phyloP scores from a whole-genome alignment of 2,888 invertebrate genomes.

The Cheilosia grossa region DNA sequence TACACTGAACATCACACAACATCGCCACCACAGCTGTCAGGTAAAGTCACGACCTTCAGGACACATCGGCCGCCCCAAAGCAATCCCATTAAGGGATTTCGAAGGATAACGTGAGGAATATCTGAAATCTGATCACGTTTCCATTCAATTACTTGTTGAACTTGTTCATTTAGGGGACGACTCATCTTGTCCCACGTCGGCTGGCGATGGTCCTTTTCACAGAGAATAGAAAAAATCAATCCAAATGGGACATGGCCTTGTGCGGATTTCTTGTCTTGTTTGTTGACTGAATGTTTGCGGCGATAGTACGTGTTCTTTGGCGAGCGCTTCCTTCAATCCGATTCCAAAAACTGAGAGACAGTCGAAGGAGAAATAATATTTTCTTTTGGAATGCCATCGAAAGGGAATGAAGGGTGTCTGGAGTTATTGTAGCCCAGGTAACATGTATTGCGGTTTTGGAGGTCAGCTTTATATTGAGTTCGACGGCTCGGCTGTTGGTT shows the following conservation, averaged over 20 bases:
- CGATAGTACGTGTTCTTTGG: conserved; percentile 50
- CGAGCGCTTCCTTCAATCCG: conserved; percentile 46
- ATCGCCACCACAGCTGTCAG: not conserved
- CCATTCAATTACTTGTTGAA: conserved; percentile 82
- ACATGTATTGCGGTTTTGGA: conserved; percentile 5
- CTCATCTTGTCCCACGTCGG: conserved; percentile 52
- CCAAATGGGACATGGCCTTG: conserved; percentile 57
- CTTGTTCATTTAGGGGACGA: conserved; percentile 76
- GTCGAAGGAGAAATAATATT: conserved; percentile 66
- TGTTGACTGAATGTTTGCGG: conserved; percentile 58
- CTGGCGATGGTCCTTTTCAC: conserved; percentile 1
- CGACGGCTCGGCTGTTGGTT: conserved; percentile 50
- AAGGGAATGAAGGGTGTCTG: conserved; percentile 26
- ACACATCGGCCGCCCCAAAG: conserved; percentile 44
- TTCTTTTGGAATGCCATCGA: conserved; percentile 15
- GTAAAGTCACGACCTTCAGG: conserved; percentile 42
- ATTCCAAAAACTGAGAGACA: conserved; percentile 45
- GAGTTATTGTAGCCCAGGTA: not conserved
- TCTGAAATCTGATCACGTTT: conserved; percentile 80
- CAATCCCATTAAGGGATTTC: conserved; percentile 73
- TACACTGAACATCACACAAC: not conserved
- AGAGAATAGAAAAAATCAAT: conserved; percentile 45
- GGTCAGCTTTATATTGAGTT: conserved; percentile 45
- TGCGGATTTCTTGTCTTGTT: conserved; percentile 64
- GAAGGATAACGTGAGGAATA: conserved; percentile 72